These are phyloP conservation scores for Drosophila kanapiae DNA, from an alignment of 1,140 invertebrate species.

Conservation along the genomic window DNA sequence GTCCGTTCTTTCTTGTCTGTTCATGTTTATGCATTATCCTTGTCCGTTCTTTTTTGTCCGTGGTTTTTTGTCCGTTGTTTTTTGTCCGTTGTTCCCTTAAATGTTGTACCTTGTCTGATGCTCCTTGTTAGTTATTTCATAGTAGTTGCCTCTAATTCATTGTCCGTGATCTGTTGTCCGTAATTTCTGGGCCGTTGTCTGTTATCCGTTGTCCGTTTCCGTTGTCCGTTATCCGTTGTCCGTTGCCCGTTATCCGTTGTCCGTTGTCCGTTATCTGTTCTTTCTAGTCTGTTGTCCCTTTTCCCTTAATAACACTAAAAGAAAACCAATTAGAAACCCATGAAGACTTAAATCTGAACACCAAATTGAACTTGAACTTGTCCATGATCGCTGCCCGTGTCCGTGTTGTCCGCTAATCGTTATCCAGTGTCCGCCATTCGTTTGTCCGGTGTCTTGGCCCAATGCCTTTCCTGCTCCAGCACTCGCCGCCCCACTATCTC, in stretches of 20 bases:
- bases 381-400: constrained; percentile 7
- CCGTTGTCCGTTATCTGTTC: neutral
- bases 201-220: neutral
- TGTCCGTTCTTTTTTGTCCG: no score
- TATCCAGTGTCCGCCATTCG: neutral
- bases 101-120: no score
- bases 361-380: constrained; percentile 25
- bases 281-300: neutral
- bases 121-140: no score
- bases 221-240: neutral
- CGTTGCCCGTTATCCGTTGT: neutral
- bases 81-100: no score
- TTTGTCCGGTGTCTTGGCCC: constrained; percentile 13
- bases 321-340: neutral
- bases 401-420: neutral
- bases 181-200: no score
- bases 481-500: constrained; percentile 9
- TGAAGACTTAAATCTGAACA: neutral
- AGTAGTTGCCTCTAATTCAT: neutral
- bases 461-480: constrained; percentile 55
- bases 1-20: no score
- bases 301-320: neutral
- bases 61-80: no score
- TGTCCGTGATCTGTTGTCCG: neutral
- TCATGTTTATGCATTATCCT: no score